phyloP scores from a whole-genome alignment of 2,888 invertebrate genomes.

The Craniophora ligustri region DNA sequence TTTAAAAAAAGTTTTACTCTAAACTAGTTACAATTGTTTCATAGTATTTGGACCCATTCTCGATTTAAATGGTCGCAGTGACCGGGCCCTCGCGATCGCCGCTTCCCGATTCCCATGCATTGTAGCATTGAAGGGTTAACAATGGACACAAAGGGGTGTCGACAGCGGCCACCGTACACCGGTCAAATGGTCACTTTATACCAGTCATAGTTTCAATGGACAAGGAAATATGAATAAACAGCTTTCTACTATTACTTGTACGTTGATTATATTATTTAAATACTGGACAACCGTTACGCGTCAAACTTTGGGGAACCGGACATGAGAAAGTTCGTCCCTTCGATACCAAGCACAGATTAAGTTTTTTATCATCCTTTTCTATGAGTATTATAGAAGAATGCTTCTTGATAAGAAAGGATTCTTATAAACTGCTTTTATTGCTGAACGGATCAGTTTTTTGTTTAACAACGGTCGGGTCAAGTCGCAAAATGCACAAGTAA shows the following conservation, averaged over 20 bases:
- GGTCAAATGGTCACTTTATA: conserved; percentile 86
- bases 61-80: conserved; percentile 75
- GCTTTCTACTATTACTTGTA: conserved; percentile 75
- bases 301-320: conserved; percentile 75
- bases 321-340: conserved; percentile 80
- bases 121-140: conserved; percentile 81
- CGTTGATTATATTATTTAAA: conserved; percentile 86
- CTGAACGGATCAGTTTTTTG: conserved; percentile 12
- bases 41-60: conserved; percentile 60
- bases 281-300: conserved; percentile 81
- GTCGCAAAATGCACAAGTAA: conserved; percentile 23
- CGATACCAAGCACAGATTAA: conserved; percentile 43
- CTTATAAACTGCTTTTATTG: conserved; percentile 31
- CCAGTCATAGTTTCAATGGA: conserved; percentile 79
- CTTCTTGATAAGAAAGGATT: conserved; percentile 32
- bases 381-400: conserved; percentile 28
- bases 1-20: conserved; percentile 6
- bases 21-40: conserved; percentile 44
- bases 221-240: conserved; percentile 85
- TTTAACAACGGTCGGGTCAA: conserved; percentile 7
- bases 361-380: conserved; percentile 47
- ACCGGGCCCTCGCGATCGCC: conserved; percentile 64
- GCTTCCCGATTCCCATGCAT: conserved; percentile 86
- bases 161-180: conserved; percentile 81
- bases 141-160: conserved; percentile 85